phyloP scores from a whole-genome alignment of 2,797 vertebrate species.

The Chanos chanos region DNA sequence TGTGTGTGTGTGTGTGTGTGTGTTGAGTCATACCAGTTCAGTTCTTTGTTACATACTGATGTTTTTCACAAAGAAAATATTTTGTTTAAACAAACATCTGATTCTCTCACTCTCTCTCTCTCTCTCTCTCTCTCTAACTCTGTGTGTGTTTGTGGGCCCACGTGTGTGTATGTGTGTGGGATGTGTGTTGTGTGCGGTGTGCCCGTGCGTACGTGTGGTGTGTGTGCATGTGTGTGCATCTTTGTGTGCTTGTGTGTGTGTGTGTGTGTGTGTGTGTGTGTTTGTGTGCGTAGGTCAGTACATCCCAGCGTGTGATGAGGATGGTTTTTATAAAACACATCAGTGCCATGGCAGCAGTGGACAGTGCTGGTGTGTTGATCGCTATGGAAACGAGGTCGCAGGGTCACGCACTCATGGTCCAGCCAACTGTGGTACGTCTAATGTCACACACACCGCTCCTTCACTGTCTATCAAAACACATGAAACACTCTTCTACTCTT shows the following conservation, averaged over 20 bases:
- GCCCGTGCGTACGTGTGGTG: too few species aligned
- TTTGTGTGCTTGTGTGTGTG: neutral
- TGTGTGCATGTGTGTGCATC: constrained; percentile 1
- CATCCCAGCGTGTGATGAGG: constrained; percentile 77
- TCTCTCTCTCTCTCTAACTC: too few species aligned
- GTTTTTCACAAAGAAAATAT: too few species aligned
- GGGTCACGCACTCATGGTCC: constrained; percentile 71
- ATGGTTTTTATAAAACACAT: constrained; percentile 78
- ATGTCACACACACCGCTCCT: neutral
- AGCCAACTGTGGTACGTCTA: constrained; percentile 70
- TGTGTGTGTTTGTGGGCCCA: too few species aligned
- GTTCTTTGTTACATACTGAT: too few species aligned
- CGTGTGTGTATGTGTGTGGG: too few species aligned
- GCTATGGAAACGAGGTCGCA: constrained; percentile 77
- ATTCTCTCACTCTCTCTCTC: too few species aligned
- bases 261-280: constrained; percentile 7
- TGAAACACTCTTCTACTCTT: too few species aligned
- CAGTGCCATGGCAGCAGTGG: constrained; percentile 76
- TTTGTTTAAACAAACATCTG: too few species aligned
- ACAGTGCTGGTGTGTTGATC: constrained; percentile 86
- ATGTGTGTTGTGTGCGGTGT: too few species aligned
- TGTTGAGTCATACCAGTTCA: too few species aligned
- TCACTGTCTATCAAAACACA: neutral
- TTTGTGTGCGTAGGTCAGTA: constrained; percentile 68
- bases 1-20: too few species aligned